Evolutionary conservation across 2,113 vertebrate species (phyloP), one percentile per base, ranked within the genome.

Genomic region (Sprattus sprattus): DNA sequence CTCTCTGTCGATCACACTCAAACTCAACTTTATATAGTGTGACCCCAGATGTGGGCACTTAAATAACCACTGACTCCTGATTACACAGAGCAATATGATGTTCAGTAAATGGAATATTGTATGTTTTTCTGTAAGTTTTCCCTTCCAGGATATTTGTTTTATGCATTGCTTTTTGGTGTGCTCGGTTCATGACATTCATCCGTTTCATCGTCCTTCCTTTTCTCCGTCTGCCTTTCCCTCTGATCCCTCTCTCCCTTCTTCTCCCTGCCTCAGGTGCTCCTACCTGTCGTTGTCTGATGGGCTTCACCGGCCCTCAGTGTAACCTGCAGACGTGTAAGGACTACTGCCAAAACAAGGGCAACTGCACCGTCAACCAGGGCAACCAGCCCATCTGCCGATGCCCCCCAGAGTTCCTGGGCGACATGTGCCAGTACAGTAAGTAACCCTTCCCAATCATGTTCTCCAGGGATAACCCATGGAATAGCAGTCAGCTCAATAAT

Each of bases 381-480:
- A 99, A 99, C 94, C 98, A 99, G 92, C 97, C 98, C 75, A 97
- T 92, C 90, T 99, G 98, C 89, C 96, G 94, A 88, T 99, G 98
- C 91, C 90, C 83, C 0, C 81, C 92, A 0, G 93, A 93, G 85
- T 97, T 95, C 95, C 94, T 94, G 64, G 98, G 98, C 0, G 97
- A 99, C 94, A 95, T 95, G 91, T 99, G 98, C 95, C 97, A 99
- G 93, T 99, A 96, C 95, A 95, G 98, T 99, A 92, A 97, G 98
- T 97, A 88, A 52, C 54, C 46, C 57, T 3, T 28, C 11, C 44
- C 3, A 45, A 45, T 60, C 11, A 3, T 54, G 22, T 8, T 18
- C 46, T 50, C 4, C n/a, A 78, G 28, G 10, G 0, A 4, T 39
- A 13, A 13, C 10, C 25, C 67, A 39, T 28, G 25, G n/a, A 28